These are phyloP conservation scores for Thamnophis elegans DNA, from an alignment of 2,797 vertebrate genomes.

Conservation along the genomic window DNA sequence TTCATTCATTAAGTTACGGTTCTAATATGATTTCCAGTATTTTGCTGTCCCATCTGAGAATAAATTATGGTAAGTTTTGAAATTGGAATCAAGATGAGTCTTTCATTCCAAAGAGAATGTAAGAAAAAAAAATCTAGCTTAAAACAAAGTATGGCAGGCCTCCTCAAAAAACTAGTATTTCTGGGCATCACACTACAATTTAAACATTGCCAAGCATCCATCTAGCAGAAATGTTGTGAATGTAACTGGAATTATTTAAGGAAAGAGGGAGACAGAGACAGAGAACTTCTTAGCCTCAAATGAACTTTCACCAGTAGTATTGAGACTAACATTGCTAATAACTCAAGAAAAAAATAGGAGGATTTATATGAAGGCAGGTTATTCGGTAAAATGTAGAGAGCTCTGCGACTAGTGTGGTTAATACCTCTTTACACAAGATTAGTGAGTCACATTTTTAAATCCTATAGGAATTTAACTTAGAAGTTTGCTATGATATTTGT, in stretches of 20 bases:
- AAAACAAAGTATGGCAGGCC: background rate
- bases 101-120: background rate
- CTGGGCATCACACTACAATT: background rate
- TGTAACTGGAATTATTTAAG: background rate
- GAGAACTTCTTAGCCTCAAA: background rate
- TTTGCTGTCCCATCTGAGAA: background rate
- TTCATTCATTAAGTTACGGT: background rate
- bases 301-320: background rate
- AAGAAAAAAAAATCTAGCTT: background rate
- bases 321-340: background rate
- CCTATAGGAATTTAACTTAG: conserved; percentile 62
- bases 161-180: background rate
- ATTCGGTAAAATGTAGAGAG: background rate
- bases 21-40: background rate
- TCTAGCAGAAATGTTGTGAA: background rate
- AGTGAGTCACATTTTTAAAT: conserved; percentile 66
- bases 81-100: background rate
- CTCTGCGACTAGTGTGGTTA: conserved; percentile 55
- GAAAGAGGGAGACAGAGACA: background rate
- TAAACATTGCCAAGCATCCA: background rate
- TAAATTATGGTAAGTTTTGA: background rate
- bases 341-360: background rate
- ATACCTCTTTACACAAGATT: conserved; percentile 63
- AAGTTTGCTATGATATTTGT: conserved; percentile 48
- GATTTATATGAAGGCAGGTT: background rate